phyloP scores from a whole-genome alignment of 2,113 vertebrate genomes.

The Caretta caretta region DNA sequence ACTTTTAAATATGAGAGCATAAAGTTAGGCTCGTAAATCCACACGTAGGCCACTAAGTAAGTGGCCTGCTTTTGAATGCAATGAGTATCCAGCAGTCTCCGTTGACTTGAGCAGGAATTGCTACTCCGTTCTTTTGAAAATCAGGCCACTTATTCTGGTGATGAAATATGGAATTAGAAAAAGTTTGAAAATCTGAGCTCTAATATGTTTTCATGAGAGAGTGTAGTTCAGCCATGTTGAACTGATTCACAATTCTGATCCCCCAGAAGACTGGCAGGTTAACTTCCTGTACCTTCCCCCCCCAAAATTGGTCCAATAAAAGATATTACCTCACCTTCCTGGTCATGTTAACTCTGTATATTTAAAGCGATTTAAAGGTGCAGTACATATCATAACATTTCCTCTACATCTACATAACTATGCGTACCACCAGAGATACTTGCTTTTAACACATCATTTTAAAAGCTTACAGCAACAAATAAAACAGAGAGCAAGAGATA shows the following conservation, averaged over 20 bases:
- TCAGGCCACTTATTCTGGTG: background rate
- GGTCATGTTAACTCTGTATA: background rate
- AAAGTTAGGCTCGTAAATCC: background rate
- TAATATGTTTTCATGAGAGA: background rate
- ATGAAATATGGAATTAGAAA: background rate
- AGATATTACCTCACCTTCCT: background rate
- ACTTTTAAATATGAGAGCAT: background rate
- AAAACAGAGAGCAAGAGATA: background rate
- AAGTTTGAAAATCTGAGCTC: background rate
- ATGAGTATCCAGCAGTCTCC: background rate
- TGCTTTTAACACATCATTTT: background rate
- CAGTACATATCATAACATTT: background rate
- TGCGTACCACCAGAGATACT: background rate
- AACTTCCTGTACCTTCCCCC: background rate
- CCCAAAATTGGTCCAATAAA: background rate
- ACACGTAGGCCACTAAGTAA: rapidly evolving
- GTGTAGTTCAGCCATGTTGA: background rate
- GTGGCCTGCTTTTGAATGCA: background rate
- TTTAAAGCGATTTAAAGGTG: background rate
- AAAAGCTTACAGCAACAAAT: background rate
- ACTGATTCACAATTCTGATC: background rate
- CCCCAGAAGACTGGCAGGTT: background rate
- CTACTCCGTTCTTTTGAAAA: background rate
- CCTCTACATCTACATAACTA: background rate
- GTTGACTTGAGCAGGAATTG: background rate